Conservation (phyloP, 2,888 invertebrate species). For the Seira musarum region DNA sequence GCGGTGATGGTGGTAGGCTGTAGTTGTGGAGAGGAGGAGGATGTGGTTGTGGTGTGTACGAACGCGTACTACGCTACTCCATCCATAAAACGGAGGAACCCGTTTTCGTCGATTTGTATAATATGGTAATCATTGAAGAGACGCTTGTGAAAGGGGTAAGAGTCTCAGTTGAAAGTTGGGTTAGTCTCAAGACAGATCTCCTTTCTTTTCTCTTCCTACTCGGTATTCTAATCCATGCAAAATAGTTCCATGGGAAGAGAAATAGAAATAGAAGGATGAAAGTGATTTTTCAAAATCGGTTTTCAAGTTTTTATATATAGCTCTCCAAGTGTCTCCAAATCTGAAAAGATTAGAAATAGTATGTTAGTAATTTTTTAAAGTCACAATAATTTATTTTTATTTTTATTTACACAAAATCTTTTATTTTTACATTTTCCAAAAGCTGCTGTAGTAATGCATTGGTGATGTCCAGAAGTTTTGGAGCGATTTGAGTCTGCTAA, state of each 20-base stretch:
- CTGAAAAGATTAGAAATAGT: no score
- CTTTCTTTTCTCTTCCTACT: slow-evolving; percentile 22
- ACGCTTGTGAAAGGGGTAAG: slow-evolving; percentile 35
- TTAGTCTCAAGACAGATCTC: slow-evolving; percentile 34
- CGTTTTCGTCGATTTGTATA: slow-evolving; percentile 14
- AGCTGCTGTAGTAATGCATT: no score
- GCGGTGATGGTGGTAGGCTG: slow-evolving; percentile 24
- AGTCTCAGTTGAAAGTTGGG: slow-evolving; percentile 39
- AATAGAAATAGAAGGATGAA: slow-evolving; percentile 27
- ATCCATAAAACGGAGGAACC: no score
- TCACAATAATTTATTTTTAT: no score
- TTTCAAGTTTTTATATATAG: no score
- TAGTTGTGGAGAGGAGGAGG: slow-evolving; percentile 26
- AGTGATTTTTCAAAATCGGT: no score
- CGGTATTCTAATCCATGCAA: slow-evolving; percentile 33
- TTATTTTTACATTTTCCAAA: no score
- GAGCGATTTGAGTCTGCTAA: no score
- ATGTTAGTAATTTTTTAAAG: no score
- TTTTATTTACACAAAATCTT: no score
- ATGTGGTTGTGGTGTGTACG: background rate
- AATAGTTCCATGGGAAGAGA: slow-evolving; percentile 27
- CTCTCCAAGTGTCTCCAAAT: no score
- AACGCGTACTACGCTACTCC: slow-evolving; percentile 41
- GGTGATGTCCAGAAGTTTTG: no score
- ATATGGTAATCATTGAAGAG: slow-evolving; percentile 1